A percentile compares a stretch with the other conserved stretches of the same genome.
Conservation (phyloP, 2,888 invertebrate species). For the Ochlodes sylvanus region DNA sequence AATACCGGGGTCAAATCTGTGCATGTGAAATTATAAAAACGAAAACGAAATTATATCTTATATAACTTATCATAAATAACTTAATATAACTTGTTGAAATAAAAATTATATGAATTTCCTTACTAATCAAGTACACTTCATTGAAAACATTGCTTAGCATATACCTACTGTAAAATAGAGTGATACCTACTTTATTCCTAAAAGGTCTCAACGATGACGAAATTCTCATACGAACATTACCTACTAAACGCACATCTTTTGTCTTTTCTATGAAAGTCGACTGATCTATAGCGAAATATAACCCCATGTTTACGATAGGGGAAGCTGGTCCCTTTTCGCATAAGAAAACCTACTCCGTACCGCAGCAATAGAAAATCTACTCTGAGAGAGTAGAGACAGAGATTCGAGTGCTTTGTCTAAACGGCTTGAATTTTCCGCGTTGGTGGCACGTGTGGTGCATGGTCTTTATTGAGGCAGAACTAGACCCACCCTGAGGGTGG, state of each 20-base stretch:
- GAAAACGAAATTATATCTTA: no score
- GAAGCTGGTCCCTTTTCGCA: slow-evolving; percentile 69
- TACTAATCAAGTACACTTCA: no score
- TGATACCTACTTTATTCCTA: no score
- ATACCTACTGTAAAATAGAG: no score
- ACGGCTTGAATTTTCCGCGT: slow-evolving; percentile 71
- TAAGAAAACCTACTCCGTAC: slow-evolving; percentile 54
- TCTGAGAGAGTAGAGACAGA: slow-evolving; percentile 45
- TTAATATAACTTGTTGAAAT: no score
- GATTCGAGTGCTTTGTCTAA: slow-evolving; percentile 44
- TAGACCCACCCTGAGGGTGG: slow-evolving; percentile 65
- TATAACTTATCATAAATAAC: no score
- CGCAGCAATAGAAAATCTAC: slow-evolving; percentile 48
- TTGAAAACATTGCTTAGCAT: no score
- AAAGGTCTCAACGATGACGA: no score
- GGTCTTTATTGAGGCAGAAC: slow-evolving; percentile 77
- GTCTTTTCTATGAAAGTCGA: slow-evolving; percentile 12
- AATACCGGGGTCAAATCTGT: no score
- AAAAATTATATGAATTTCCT: no score
- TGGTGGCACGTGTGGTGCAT: slow-evolving; percentile 78
- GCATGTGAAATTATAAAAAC: no score
- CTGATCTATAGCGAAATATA: slow-evolving; percentile 68
- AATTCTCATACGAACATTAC: no score
- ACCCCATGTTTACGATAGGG: slow-evolving; percentile 77
- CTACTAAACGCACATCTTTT: neutral